A percentile compares a stretch with the other conserved stretches of the same genome.
Evolutionary conservation across 1,140 invertebrate species (phyloP).

Genomic region (Nymphalis io): DNA sequence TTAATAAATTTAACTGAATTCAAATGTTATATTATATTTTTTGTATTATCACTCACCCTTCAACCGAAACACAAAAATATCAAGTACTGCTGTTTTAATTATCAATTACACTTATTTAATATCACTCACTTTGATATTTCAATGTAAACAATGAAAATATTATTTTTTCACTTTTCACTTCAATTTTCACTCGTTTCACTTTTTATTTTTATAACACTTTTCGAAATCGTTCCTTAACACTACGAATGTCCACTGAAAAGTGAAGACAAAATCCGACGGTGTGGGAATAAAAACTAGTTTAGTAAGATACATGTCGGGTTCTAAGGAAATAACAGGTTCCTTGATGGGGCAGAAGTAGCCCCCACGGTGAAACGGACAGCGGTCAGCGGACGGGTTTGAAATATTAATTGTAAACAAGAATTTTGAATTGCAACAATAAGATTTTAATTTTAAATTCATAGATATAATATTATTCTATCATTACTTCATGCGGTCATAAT

Average conservation of each 20-base stretch:
- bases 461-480: too few relatives aligned
- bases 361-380: not conserved
- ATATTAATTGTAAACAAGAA: not conserved
- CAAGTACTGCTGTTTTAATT: too few relatives aligned
- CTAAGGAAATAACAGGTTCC: constrained; percentile 13
- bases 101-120: too few relatives aligned
- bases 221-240: constrained; percentile 26
- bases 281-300: constrained; percentile 4
- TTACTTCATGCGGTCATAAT: too few relatives aligned
- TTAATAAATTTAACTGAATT: too few relatives aligned
- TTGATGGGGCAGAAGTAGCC: constrained; percentile 3
- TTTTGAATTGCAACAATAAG: too few relatives aligned
- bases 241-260: constrained; percentile 25
- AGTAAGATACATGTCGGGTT: not conserved
- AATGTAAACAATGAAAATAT: not conserved
- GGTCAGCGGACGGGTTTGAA: constrained; percentile 3
- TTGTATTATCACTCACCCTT: too few relatives aligned
- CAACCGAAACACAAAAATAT: too few relatives aligned
- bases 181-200: not conserved
- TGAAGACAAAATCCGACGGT: constrained; percentile 19
- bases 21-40: too few relatives aligned
- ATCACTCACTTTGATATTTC: not conserved
- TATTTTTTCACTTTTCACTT: not conserved
- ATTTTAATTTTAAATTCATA: not conserved
- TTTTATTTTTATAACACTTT: not conserved